Percentiles rank a stretch among this genome's conserved stretches.
phyloP scores from a whole-genome alignment of 1,140 invertebrate genomes.

The Calosoma granatense region DNA sequence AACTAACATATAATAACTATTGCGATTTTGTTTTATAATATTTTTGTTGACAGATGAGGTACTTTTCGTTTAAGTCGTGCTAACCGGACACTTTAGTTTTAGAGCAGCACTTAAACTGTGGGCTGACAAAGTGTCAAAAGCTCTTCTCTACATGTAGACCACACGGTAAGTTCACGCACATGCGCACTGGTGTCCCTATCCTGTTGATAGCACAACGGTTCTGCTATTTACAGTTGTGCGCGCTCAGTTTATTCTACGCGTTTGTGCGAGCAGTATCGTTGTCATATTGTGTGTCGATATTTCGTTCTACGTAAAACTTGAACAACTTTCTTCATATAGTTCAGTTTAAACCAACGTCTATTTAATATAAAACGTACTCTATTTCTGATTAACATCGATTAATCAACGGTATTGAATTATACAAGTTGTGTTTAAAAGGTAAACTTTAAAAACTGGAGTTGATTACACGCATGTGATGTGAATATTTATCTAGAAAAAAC shows the following conservation, averaged over 20 bases:
- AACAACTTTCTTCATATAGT: too few relatives aligned
- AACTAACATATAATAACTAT: too few relatives aligned
- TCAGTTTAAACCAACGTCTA: too few relatives aligned
- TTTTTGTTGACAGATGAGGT: too few relatives aligned
- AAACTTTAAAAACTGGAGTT: background rate
- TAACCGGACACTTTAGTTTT: background rate
- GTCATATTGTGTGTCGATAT: background rate
- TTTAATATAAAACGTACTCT: too few relatives aligned
- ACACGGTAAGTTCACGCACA: too few relatives aligned
- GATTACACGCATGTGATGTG: background rate
- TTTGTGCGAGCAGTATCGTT: background rate
- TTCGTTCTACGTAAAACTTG: background rate
- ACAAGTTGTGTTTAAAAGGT: too few relatives aligned
- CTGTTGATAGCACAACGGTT: background rate
- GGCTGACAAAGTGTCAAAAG: background rate
- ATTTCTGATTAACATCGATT: too few relatives aligned
- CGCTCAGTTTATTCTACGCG: background rate
- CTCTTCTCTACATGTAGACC: too few relatives aligned
- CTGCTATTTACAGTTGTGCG: background rate
- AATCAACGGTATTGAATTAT: too few relatives aligned
- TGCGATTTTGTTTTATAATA: too few relatives aligned
- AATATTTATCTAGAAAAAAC: background rate
- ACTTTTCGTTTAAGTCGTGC: too few relatives aligned
- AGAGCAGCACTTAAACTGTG: background rate
- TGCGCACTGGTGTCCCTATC: background rate